Evolutionary conservation across 1,140 invertebrate species (phyloP).

Genomic region (Sminthurides bifidus): DNA sequence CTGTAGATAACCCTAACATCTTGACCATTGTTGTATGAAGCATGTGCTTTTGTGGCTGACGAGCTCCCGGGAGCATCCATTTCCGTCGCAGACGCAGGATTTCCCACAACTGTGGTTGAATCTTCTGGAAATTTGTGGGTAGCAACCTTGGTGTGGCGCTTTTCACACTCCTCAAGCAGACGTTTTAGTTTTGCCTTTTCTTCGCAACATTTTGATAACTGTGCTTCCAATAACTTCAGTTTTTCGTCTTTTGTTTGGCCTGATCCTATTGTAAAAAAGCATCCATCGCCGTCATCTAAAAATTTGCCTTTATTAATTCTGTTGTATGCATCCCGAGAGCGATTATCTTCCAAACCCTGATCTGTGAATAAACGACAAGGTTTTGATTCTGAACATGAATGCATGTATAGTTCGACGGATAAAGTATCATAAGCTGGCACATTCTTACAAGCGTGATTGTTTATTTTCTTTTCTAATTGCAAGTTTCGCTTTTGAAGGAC

Average conservation of each 20-base stretch:
- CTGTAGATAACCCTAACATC: too few species aligned
- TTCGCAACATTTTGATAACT: constrained; percentile 28
- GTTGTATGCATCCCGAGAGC: constrained; percentile 8
- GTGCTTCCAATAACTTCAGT: constrained; percentile 18
- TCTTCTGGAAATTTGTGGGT: not conserved
- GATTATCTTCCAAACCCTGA: constrained; percentile 5
- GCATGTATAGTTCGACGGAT: not conserved
- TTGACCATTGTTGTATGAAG: too few species aligned
- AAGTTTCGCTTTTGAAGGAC: constrained; percentile 26
- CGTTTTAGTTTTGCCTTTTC: constrained; percentile 29
- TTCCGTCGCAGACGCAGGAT: not conserved
- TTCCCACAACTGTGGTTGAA: not conserved
- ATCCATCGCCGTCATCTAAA: too few species aligned
- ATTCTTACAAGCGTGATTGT: constrained; percentile 20
- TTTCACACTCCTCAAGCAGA: constrained; percentile 19
- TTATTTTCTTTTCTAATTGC: constrained; percentile 23
- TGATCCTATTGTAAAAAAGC: too few species aligned
- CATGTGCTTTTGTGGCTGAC: too few species aligned
- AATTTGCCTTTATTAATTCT: too few species aligned
- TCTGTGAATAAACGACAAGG: constrained; percentile 14
- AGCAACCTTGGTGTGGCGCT: not conserved
- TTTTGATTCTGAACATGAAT: not conserved
- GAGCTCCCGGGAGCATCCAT: too few species aligned
- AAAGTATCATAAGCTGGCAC: not conserved
- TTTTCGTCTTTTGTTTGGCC: constrained; percentile 24